Conservation (phyloP, 2,797 vertebrate genomes). For the Spondyliosoma cantharus region DNA sequence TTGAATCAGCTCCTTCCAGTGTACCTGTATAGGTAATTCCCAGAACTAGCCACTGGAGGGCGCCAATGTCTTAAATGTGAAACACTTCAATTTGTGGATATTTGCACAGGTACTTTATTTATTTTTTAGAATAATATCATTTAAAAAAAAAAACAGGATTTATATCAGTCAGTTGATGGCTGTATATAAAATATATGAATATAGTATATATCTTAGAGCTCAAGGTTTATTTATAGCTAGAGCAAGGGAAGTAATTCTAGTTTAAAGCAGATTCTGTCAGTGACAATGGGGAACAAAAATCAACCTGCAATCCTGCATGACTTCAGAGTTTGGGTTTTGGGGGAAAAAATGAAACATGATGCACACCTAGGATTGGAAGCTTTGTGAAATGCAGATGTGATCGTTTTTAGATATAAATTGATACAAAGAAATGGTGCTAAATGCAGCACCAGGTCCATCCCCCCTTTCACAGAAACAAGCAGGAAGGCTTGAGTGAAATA, state of each 20-base stretch:
- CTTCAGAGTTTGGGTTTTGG: constrained; percentile 78
- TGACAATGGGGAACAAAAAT: constrained; percentile 83
- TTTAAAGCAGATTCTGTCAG: constrained; percentile 85
- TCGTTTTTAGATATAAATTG: constrained; percentile 57
- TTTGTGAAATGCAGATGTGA: constrained; percentile 69
- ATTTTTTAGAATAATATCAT: constrained; percentile 89
- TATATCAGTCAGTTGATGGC: constrained; percentile 86
- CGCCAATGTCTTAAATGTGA: constrained; percentile 90
- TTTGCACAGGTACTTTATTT: constrained; percentile 91
- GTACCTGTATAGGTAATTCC: constrained; percentile 82
- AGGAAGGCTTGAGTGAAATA: constrained; percentile 51
- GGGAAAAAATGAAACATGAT: constrained; percentile 65
- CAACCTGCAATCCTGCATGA: constrained; percentile 87
- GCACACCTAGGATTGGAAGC: constrained; percentile 72
- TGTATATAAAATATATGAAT: constrained; percentile 88
- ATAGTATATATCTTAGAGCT: constrained; percentile 90
- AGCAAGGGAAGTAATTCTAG: constrained; percentile 85
- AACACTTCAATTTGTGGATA: constrained; percentile 90
- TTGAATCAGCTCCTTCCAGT: constrained; percentile 88
- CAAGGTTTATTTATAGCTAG: constrained; percentile 90
- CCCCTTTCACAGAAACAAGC: constrained; percentile 61
- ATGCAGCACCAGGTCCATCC: constrained; percentile 42
- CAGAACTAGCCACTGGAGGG: constrained; percentile 84
- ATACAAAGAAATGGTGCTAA: constrained; percentile 59
- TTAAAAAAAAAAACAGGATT: constrained; percentile 83